Evolutionary conservation across 2,888 invertebrate genomes (phyloP).

Genomic region (Trypoxylon attenuatum): DNA sequence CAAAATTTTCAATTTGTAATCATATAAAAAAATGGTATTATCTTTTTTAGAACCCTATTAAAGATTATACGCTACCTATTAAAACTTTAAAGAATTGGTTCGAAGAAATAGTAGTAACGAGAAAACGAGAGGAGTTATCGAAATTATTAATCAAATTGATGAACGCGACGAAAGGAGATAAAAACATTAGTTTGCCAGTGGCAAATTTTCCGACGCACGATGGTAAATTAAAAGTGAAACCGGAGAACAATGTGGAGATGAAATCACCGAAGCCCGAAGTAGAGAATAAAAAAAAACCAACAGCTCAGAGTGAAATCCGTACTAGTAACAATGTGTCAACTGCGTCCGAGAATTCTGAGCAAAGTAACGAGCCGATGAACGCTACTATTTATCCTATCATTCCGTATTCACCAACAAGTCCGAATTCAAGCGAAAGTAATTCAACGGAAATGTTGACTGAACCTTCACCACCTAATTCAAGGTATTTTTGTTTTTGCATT

Average conservation of each 20-base stretch:
- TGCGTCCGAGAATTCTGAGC: slow-evolving; percentile 38
- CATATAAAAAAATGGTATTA: neutral
- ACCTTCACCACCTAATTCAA: slow-evolving; percentile 45
- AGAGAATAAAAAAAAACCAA: slow-evolving; percentile 51
- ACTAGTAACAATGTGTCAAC: slow-evolving; percentile 36
- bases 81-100: slow-evolving; percentile 91
- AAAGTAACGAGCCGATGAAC: slow-evolving; percentile 33
- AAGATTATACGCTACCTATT: slow-evolving; percentile 89
- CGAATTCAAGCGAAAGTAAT: slow-evolving; percentile 50
- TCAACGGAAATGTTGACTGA: slow-evolving; percentile 57
- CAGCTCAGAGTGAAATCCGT: slow-evolving; percentile 26
- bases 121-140: slow-evolving; percentile 91
- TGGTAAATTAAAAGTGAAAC: slow-evolving; percentile 76
- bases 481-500: slow-evolving; percentile 39
- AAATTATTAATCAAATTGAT: slow-evolving; percentile 85
- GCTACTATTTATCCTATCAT: slow-evolving; percentile 58
- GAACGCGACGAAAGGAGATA: slow-evolving; percentile 82
- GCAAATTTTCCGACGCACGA: slow-evolving; percentile 86
- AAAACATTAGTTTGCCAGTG: slow-evolving; percentile 80
- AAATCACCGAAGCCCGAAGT: slow-evolving; percentile 47
- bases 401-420: slow-evolving; percentile 47
- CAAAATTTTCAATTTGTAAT: neutral
- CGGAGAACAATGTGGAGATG: slow-evolving; percentile 56
- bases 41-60: slow-evolving; percentile 84
- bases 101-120: slow-evolving; percentile 86